Evolutionary conservation across 2,888 invertebrate species (phyloP).

Genomic region (Amiota communis): DNA sequence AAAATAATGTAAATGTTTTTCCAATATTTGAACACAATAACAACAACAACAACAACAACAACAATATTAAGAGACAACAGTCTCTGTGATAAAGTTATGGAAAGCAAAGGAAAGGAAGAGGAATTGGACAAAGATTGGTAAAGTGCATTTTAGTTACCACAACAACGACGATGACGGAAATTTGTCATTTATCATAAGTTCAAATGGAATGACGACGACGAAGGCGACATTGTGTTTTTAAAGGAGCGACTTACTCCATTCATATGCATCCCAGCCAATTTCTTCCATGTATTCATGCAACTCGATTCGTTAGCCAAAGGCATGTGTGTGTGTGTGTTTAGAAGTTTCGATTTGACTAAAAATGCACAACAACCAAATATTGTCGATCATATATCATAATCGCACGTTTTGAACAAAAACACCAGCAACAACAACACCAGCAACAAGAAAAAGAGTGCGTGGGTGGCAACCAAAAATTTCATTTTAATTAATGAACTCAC

Average conservation of each 20-base stretch:
- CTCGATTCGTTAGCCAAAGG: no score
- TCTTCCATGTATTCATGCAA: no score
- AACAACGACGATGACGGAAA: slow-evolving; percentile 49
- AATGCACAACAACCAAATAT: neutral
- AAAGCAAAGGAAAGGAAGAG: no score
- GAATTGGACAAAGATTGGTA: slow-evolving; percentile 34
- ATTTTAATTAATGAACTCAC: slow-evolving; percentile 57
- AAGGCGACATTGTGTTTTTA: neutral
- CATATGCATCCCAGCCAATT: no score
- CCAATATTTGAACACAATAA: slow-evolving; percentile 60
- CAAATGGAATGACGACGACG: slow-evolving; percentile 36
- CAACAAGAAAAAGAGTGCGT: slow-evolving; percentile 38
- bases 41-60: neutral
- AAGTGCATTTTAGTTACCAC: slow-evolving; percentile 49
- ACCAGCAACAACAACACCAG: no score
- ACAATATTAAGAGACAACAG: neutral
- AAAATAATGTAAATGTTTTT: slow-evolving; percentile 65
- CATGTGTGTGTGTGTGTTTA: no score
- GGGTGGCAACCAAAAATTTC: slow-evolving; percentile 53
- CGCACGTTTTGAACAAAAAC: slow-evolving; percentile 48
- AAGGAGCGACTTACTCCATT: no score
- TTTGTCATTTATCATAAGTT: slow-evolving; percentile 61
- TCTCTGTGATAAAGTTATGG: no score
- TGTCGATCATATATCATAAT: slow-evolving; percentile 61
- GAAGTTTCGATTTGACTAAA: neutral